A percentile compares a stretch with the other conserved stretches of the same genome.
Conservation (phyloP, 2,888 invertebrate genomes). For the Drosophila paramelanica region DNA sequence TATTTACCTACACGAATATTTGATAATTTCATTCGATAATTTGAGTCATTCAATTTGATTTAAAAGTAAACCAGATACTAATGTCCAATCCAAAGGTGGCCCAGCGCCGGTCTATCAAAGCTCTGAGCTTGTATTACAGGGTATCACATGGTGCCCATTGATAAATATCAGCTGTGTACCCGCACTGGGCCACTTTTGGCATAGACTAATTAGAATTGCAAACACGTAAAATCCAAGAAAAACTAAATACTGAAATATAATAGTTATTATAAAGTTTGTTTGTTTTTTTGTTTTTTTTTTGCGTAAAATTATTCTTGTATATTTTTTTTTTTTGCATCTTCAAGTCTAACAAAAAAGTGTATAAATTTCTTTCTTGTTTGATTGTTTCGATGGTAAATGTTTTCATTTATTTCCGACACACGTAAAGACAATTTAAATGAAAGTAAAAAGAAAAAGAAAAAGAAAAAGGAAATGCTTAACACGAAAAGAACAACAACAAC, state of each 20-base stretch:
- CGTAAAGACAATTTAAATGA: constrained; percentile 26
- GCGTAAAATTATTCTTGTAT: constrained; percentile 25
- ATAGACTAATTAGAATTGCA: constrained; percentile 39
- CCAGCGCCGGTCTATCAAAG: constrained; percentile 2
- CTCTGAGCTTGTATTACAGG: background rate
- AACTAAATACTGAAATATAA: constrained; percentile 25
- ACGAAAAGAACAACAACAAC: background rate
- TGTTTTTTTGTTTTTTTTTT: constrained; percentile 4
- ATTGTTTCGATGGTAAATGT: constrained; percentile 84
- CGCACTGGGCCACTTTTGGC: constrained; percentile 27
- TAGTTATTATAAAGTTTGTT: constrained; percentile 14
- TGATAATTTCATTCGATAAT: constrained; percentile 70
- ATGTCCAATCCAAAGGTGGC: constrained; percentile 29
- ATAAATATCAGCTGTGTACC: background rate
- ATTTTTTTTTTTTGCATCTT: constrained; percentile 52
- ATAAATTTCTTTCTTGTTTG: constrained; percentile 85
- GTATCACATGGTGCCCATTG: background rate
- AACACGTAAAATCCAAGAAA: constrained; percentile 39
- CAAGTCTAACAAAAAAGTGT: constrained; percentile 62
- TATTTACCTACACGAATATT: constrained; percentile 61
- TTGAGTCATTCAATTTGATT: constrained; percentile 66
- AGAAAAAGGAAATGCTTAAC: constrained; percentile 17
- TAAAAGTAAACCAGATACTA: constrained; percentile 49
- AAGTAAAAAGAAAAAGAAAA: background rate
- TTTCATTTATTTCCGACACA: constrained; percentile 80